A percentile compares a stretch with the other conserved stretches of the same genome.
These are phyloP conservation scores for Micromussa lordhowensis DNA, from an alignment of 92 coral and sea anemone genomes.

Conservation along the genomic window DNA sequence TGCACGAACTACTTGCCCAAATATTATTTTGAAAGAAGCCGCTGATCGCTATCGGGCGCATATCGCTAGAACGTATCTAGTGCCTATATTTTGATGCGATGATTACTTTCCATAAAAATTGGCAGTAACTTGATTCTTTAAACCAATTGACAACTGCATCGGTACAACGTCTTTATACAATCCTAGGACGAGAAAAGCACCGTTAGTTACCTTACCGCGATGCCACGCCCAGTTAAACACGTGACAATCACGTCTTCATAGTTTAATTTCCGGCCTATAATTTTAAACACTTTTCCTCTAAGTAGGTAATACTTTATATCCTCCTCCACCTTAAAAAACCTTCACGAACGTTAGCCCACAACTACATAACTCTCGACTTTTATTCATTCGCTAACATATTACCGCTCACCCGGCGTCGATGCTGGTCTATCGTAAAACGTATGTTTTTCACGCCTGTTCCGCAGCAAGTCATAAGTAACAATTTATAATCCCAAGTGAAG, in stretches of 20 bases:
- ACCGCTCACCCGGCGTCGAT: neutral
- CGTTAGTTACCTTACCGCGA: neutral
- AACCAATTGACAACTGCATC: no score
- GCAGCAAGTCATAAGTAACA: neutral
- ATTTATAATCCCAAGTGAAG: neutral
- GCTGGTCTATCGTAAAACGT: neutral
- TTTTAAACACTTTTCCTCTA: neutral
- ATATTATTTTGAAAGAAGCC: neutral
- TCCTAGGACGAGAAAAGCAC: neutral
- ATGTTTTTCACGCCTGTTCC: neutral
- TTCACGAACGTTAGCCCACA: neutral
- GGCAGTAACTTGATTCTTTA: neutral
- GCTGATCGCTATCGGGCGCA: neutral
- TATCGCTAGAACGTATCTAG: neutral
- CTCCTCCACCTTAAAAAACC: neutral
- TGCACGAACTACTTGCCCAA: neutral
- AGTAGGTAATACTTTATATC: neutral
- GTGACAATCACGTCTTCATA: neutral
- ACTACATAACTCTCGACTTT: neutral
- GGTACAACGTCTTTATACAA: no score
- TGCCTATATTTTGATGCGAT: neutral
- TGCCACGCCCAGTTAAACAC: neutral
- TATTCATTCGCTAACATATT: neutral
- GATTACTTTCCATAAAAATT: neutral
- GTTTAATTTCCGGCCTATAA: neutral